These are phyloP conservation scores for Netelia virgata DNA, from an alignment of 2,888 invertebrate species.

Conservation along the genomic window DNA sequence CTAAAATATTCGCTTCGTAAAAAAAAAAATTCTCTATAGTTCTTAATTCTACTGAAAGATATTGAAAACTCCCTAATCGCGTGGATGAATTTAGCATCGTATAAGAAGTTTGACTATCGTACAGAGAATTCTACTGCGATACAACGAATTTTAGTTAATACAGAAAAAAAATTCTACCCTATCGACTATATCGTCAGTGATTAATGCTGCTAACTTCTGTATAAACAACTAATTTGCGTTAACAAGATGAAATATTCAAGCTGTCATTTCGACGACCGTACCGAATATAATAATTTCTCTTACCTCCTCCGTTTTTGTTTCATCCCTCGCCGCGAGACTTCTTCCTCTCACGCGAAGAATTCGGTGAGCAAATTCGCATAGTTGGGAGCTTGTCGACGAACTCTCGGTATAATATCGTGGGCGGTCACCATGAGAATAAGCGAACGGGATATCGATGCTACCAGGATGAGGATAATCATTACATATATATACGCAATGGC, in stretches of 20 bases:
- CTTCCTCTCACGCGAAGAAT: slow-evolving; percentile 34
- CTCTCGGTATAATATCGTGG: slow-evolving; percentile 55
- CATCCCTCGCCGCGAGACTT: background rate
- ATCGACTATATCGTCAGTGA: too few species aligned
- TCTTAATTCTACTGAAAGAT: too few species aligned
- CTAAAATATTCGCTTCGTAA: too few species aligned
- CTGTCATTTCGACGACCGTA: background rate
- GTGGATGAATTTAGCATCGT: too few species aligned
- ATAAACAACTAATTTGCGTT: background rate
- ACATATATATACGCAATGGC: slow-evolving; percentile 22
- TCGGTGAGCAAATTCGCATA: slow-evolving; percentile 50
- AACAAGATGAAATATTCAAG: background rate
- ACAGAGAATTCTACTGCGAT: too few species aligned
- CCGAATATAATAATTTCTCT: slow-evolving; percentile 1
- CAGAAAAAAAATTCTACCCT: too few species aligned
- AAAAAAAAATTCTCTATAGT: too few species aligned
- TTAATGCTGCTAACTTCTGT: too few species aligned
- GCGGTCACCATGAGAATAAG: slow-evolving; percentile 52
- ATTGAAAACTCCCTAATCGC: too few species aligned
- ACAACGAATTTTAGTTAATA: too few species aligned
- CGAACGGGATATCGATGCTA: slow-evolving; percentile 30
- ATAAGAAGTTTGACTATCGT: too few species aligned
- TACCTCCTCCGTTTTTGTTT: background rate
- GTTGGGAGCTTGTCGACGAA: slow-evolving; percentile 50
- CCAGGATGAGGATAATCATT: slow-evolving; percentile 34